These are phyloP conservation scores for Clepsis dumicolana DNA, from an alignment of 2,888 invertebrate genomes.

Conservation along the genomic window DNA sequence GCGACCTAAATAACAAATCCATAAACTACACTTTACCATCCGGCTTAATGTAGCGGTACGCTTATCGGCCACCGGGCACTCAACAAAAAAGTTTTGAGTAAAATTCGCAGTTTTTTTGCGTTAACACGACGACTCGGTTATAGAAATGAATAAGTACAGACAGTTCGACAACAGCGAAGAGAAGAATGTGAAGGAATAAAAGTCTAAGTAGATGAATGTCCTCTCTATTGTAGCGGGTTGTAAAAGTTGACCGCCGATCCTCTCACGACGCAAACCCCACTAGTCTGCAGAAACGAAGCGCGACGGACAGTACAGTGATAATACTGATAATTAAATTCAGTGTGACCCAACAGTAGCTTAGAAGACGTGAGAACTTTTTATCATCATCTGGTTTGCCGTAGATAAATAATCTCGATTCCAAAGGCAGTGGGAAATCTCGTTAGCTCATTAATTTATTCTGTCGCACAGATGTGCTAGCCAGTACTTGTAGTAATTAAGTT, in stretches of 20 bases:
- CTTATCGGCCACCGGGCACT: not conserved
- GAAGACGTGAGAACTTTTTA: slow-evolving; percentile 14
- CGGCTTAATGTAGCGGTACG: not conserved
- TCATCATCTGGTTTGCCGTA: slow-evolving; percentile 5
- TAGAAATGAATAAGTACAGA: slow-evolving; percentile 6
- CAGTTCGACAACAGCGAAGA: not conserved
- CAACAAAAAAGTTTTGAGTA: slow-evolving; percentile 2
- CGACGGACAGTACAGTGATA: slow-evolving; percentile 6
- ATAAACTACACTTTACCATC: slow-evolving; percentile 1
- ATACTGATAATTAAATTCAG: slow-evolving; percentile 6
- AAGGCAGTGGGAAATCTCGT: slow-evolving; percentile 9
- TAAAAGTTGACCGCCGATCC: slow-evolving; percentile 2
- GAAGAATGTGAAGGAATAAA: slow-evolving; percentile 10
- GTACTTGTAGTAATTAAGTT: slow-evolving; percentile 50
- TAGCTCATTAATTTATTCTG: slow-evolving; percentile 2
- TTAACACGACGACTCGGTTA: slow-evolving; percentile 5
- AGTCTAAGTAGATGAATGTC: not conserved
- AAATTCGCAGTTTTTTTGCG: slow-evolving; percentile 6
- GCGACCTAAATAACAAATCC: slow-evolving; percentile 1
- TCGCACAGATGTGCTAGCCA: slow-evolving; percentile 19
- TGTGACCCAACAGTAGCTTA: slow-evolving; percentile 1
- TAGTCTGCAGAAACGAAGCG: slow-evolving; percentile 8
- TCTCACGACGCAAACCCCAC: not conserved
- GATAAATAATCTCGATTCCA: slow-evolving; percentile 10
- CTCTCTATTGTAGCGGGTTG: not conserved